Evolutionary conservation across 2,888 invertebrate species (phyloP).

Genomic region (Piscicola geometra): DNA sequence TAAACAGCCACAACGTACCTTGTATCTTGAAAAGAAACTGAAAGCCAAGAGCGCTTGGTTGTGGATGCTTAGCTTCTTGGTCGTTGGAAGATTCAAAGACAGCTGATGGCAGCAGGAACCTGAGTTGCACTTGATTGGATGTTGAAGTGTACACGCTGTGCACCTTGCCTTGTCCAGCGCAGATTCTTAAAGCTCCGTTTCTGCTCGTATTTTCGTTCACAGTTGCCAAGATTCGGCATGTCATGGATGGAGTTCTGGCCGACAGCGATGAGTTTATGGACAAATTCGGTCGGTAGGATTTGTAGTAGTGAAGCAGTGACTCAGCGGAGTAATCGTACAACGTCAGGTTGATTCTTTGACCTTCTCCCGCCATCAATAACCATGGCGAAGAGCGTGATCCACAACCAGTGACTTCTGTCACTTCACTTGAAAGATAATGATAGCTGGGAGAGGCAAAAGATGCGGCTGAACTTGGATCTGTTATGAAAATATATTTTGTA

Average conservation of each 20-base stretch:
- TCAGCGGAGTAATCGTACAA: conserved; percentile 32
- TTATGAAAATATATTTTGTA: no score
- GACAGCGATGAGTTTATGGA: background rate
- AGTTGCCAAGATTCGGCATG: conserved; percentile 34
- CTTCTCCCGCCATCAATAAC: conserved; percentile 35
- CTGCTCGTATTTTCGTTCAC: conserved; percentile 23
- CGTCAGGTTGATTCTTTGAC: conserved; percentile 36
- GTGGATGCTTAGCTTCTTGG: background rate
- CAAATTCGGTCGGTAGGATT: background rate
- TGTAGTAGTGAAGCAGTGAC: background rate
- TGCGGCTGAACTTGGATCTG: no score
- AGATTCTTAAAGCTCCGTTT: conserved; percentile 9
- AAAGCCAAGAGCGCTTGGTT: background rate
- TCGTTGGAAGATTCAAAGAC: background rate
- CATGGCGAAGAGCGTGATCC: conserved; percentile 36
- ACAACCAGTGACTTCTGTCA: conserved; percentile 35
- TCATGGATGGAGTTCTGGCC: conserved; percentile 4
- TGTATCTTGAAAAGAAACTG: conserved; percentile 7
- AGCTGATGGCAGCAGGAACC: conserved; percentile 13
- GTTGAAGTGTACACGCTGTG: conserved; percentile 25
- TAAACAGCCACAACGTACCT: background rate
- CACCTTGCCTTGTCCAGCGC: conserved; percentile 18
- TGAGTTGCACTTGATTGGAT: conserved; percentile 26
- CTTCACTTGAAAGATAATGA: conserved; percentile 31
- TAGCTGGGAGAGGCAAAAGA: background rate